These are phyloP conservation scores for Peromyscus polionotus DNA, from an alignment of 2,113 vertebrate genomes.

Conservation along the genomic window DNA sequence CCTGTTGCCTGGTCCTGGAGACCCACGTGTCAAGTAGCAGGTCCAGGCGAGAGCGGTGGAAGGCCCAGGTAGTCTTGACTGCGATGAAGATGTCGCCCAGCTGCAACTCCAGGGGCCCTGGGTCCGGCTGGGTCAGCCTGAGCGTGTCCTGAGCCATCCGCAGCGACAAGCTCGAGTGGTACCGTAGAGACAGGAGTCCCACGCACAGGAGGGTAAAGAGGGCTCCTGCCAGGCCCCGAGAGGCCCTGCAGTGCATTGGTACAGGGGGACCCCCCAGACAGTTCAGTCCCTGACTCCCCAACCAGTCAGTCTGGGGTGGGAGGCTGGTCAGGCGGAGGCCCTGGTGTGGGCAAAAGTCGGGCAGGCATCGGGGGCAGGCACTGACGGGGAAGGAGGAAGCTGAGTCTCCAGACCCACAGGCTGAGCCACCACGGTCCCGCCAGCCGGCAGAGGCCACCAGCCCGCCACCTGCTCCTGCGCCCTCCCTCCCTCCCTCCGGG, in stretches of 20 bases:
- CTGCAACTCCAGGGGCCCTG: constrained; percentile 55
- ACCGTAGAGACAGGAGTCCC: constrained; percentile 76
- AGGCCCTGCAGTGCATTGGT: constrained; percentile 75
- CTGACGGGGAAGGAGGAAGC: neutral
- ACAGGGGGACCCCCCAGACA: neutral
- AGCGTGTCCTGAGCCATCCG: neutral
- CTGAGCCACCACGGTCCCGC: neutral
- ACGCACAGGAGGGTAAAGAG: constrained; percentile 68
- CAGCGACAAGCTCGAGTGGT: neutral
- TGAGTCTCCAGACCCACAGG: neutral
- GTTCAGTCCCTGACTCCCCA: constrained; percentile 46
- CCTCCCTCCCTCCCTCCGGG: neutral
- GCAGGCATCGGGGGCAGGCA: neutral
- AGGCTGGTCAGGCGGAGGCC: constrained; percentile 1
- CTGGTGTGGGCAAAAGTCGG: neutral
- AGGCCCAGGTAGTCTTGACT: constrained; percentile 93
- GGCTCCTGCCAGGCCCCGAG: constrained; percentile 77
- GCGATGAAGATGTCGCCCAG: constrained; percentile 92
- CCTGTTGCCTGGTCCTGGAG: constrained; percentile 90
- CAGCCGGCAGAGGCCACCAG: neutral
- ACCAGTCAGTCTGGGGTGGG: neutral
- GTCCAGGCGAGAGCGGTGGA: constrained; percentile 92
- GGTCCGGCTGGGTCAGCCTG: fast-evolving
- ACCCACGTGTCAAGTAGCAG: constrained; percentile 96
- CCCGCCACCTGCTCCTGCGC: constrained; percentile 77